A percentile compares a stretch with the other conserved stretches of the same genome.
Conservation (phyloP, 1,140 invertebrate species). For the Helicorthomorpha holstii region DNA sequence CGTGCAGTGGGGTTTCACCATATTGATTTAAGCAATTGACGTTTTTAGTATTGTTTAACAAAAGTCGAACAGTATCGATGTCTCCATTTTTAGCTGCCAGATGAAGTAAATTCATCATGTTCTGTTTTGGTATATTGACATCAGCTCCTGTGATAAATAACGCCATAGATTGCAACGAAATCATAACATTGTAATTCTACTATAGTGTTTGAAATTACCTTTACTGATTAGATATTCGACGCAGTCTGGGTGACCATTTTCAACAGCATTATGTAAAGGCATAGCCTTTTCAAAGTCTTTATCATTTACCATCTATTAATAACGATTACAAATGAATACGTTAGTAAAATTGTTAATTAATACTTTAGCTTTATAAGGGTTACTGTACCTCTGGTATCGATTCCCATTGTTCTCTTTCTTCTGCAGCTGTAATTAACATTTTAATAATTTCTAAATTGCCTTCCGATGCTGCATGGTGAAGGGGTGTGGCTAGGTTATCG, state of each 20-base stretch:
- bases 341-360: neutral
- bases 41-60: constrained; percentile 24
- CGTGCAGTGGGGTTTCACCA: constrained; percentile 30
- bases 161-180: too few species aligned
- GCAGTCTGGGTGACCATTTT: constrained; percentile 27
- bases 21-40: constrained; percentile 28
- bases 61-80: constrained; percentile 20
- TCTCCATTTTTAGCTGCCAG: constrained; percentile 27
- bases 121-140: constrained; percentile 23
- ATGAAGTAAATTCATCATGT: constrained; percentile 24
- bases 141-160: constrained; percentile 20
- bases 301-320: constrained; percentile 23
- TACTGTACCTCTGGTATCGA: constrained; percentile 18
- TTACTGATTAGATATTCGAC: constrained; percentile 22
- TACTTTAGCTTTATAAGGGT: neutral
- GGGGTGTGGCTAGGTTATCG: constrained; percentile 25
- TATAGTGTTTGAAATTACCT: constrained; percentile 12
- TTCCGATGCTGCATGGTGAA: constrained; percentile 26
- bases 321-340: neutral
- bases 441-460: constrained; percentile 24
- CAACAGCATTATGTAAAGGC: constrained; percentile 27
- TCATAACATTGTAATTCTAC: too few species aligned
- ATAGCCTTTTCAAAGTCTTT: constrained; percentile 25
- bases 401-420: constrained; percentile 18
- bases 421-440: constrained; percentile 21